phyloP scores from a whole-genome alignment of 2,888 invertebrate genomes.

The Poecilobothrus nobilitatus region DNA sequence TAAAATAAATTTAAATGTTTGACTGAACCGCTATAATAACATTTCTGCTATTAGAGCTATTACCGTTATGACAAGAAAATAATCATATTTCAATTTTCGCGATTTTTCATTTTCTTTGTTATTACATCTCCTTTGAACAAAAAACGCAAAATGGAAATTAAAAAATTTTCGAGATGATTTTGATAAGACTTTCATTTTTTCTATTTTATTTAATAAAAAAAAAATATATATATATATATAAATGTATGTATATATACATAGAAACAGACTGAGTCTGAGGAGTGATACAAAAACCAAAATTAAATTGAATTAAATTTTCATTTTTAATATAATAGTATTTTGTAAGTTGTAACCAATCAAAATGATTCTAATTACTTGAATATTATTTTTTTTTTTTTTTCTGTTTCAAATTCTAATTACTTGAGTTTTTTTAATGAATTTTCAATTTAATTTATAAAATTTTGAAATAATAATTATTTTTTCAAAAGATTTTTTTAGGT shows the following conservation, averaged over 20 bases:
- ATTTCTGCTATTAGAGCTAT: conserved; percentile 6
- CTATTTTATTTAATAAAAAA: not conserved
- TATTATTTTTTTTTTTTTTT: no score
- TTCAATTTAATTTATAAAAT: no score
- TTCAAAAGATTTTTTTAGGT: no score
- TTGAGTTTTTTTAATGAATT: no score
- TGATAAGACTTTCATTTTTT: not conserved
- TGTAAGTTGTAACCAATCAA: not conserved
- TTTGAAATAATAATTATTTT: no score
- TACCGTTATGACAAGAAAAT: conserved; percentile 6
- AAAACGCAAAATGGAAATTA: conserved; percentile 6
- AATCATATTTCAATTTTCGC: conserved; percentile 6
- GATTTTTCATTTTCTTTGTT: not conserved
- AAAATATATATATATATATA: not conserved
- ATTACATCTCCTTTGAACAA: not conserved
- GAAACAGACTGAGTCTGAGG: no score
- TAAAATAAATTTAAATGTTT: conserved; percentile 6
- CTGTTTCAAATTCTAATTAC: no score
- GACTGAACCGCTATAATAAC: not conserved
- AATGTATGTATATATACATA: no score
- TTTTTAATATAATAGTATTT: not conserved
- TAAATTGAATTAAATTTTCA: not conserved
- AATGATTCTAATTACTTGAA: not conserved
- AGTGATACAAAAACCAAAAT: not conserved
- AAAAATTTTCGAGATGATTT: conserved; percentile 1